phyloP scores from a whole-genome alignment of 37 sponge, comb jelly and placozoan species.

The Diacarnus erythraeanus region DNA sequence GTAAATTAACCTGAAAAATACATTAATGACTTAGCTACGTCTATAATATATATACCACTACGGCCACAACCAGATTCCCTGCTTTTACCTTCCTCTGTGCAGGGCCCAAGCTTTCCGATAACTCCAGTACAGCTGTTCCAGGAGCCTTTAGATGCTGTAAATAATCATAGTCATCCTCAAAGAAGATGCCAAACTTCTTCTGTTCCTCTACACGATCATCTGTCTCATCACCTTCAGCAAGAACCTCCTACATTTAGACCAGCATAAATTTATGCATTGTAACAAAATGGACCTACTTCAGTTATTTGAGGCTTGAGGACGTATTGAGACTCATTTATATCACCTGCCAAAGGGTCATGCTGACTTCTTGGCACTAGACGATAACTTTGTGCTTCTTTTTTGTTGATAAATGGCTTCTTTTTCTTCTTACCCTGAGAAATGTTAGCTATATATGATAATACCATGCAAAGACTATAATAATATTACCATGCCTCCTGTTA shows the following conservation, averaged over 20 bases:
- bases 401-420: slow-evolving; percentile 97
- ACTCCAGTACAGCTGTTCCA: slow-evolving; percentile 31
- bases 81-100: slow-evolving; percentile 8
- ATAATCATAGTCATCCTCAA: slow-evolving; percentile 95
- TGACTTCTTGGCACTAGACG: slow-evolving; percentile 93
- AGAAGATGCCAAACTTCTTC: slow-evolving; percentile 85
- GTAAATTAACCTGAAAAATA: slow-evolving; percentile 26
- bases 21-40: neutral
- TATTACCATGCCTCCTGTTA: too few species aligned
- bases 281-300: neutral
- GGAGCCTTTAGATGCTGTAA: slow-evolving; percentile 91
- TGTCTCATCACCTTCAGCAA: neutral
- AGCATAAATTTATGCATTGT: neutral
- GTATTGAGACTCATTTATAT: slow-evolving; percentile 69
- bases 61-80: neutral
- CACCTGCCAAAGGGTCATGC: slow-evolving; percentile 81
- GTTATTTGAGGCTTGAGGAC: slow-evolving; percentile 61
- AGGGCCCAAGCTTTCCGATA: neutral
- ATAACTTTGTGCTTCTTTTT: slow-evolving; percentile 84
- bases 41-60: neutral
- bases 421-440: slow-evolving; percentile 79
- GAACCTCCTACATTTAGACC: neutral
- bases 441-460: too few species aligned
- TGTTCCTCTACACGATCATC: slow-evolving; percentile 63
- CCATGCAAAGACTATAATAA: too few species aligned